Conservation (phyloP, 64 coral and sea anemone genomes). For the Dendronephthya gigantea region DNA sequence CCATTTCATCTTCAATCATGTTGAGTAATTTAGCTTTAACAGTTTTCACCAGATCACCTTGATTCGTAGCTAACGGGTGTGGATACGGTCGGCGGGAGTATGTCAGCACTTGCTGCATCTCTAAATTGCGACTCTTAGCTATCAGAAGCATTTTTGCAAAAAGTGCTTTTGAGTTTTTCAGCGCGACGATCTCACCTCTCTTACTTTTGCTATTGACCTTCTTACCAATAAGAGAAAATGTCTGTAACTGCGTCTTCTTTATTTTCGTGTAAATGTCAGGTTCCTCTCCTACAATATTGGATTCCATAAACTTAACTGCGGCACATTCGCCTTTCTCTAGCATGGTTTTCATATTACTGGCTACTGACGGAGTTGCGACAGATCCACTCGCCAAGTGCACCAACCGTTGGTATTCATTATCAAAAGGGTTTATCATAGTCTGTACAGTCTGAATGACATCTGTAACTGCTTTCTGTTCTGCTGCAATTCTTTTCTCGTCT, state of each 20-base stretch:
- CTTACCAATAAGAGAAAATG: neutral
- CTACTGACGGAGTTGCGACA: neutral
- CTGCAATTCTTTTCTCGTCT: neutral
- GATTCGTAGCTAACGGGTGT: neutral
- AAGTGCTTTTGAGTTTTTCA: constrained; percentile 26
- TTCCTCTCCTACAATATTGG: neutral
- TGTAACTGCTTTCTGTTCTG: constrained; percentile 10
- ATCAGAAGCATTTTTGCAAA: neutral
- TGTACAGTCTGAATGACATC: constrained; percentile 7
- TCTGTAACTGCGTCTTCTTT: neutral
- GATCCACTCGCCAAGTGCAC: constrained; percentile 14
- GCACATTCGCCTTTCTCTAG: neutral
- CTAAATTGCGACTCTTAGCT: neutral
- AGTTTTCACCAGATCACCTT: neutral
- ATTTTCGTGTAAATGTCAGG: neutral
- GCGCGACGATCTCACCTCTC: neutral
- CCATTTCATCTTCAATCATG: neutral
- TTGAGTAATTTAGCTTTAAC: neutral
- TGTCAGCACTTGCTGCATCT: neutral
- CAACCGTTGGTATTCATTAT: constrained; percentile 1
- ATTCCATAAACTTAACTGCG: neutral
- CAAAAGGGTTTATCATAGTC: constrained; percentile 10
- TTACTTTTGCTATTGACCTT: neutral
- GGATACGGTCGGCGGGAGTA: neutral
- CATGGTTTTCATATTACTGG: neutral